Evolutionary conservation across 2,113 vertebrate genomes (phyloP).

Genomic region (Entomyzon cyanotis): DNA sequence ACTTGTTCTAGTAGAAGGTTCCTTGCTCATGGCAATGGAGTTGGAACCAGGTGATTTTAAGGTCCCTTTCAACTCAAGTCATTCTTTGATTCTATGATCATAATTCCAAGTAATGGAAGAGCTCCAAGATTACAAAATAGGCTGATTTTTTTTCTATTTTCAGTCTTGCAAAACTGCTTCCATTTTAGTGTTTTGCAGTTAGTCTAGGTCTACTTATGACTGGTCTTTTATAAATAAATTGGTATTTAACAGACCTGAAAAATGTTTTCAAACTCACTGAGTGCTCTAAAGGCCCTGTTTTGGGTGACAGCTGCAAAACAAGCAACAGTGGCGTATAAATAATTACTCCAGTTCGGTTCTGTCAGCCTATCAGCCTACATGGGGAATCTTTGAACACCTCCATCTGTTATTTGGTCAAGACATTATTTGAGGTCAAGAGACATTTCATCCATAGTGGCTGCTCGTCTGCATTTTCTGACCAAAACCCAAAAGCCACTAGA

Average conservation of each 20-base stretch:
- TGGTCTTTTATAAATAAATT: conserved; percentile 11
- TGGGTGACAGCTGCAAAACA: not conserved
- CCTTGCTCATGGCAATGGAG: not conserved
- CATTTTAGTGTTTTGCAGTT: not conserved
- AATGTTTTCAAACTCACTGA: conserved; percentile 2
- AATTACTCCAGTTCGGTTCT: not conserved
- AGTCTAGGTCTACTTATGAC: conserved; percentile 7
- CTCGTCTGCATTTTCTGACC: not conserved
- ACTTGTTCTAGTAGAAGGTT: not conserved
- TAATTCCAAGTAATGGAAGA: not conserved
- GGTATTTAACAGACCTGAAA: not conserved
- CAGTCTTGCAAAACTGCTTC: not conserved
- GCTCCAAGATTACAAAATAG: not conserved
- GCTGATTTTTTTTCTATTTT: not conserved
- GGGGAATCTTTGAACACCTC: not conserved
- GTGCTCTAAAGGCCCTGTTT: not conserved
- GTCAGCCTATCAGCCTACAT: not conserved
- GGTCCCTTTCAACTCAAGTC: not conserved
- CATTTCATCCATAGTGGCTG: not conserved
- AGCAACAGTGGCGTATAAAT: not conserved
- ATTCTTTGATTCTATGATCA: not conserved
- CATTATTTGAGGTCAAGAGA: not conserved
- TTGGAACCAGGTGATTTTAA: not conserved
- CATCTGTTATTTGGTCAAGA: conserved; percentile 14
- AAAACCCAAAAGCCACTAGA: not conserved